A percentile compares a stretch with the other conserved stretches of the same genome.
phyloP scores from a whole-genome alignment of 2,888 invertebrate species.

The Vanessa cardui region DNA sequence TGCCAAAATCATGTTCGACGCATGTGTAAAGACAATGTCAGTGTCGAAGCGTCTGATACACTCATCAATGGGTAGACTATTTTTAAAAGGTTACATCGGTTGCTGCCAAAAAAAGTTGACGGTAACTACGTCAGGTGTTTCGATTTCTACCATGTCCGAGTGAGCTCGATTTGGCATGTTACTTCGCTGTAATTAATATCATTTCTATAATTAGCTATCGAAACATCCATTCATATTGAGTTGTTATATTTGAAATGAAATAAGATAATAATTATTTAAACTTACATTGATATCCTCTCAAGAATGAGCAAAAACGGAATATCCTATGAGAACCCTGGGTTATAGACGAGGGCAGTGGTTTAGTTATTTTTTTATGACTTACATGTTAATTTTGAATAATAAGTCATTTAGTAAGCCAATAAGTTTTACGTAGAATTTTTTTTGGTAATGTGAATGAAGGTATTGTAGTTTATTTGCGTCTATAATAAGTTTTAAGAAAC shows the following conservation, averaged over 20 bases:
- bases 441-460: too few species aligned
- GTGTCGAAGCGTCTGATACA: constrained; percentile 70
- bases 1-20: constrained; percentile 64
- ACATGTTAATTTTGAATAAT: too few species aligned
- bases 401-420: too few species aligned
- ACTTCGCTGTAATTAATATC: neutral
- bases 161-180: neutral
- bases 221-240: neutral
- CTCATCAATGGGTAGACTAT: constrained; percentile 72
- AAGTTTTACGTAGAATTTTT: too few species aligned
- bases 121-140: constrained; percentile 51
- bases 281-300: too few species aligned
- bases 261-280: too few species aligned
- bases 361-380: too few species aligned
- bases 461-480: too few species aligned
- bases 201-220: neutral
- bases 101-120: constrained; percentile 67
- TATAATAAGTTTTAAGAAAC: constrained; percentile 42
- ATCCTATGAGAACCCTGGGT: too few species aligned
- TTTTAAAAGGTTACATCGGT: constrained; percentile 62
- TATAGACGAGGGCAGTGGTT: too few species aligned
- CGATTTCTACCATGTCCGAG: constrained; percentile 12
- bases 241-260: too few species aligned
- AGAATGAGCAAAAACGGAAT: too few species aligned
- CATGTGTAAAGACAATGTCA: constrained; percentile 67